These are phyloP conservation scores for Capitulum mitella DNA, from an alignment of 2,888 invertebrate genomes.

Conservation along the genomic window DNA sequence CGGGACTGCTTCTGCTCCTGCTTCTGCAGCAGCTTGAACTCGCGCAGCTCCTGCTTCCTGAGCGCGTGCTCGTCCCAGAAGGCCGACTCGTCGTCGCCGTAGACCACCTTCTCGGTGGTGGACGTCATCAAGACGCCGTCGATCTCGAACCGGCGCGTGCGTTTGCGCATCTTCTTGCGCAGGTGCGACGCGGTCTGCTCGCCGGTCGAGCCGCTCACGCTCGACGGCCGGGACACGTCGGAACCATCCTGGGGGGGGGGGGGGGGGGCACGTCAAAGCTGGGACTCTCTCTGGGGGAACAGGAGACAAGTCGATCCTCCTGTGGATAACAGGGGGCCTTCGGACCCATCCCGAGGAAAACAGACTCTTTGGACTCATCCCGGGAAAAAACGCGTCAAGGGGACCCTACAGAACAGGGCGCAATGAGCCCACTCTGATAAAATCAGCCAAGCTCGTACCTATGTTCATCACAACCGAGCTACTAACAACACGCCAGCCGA, in stretches of 20 bases:
- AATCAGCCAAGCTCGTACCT: too few species aligned
- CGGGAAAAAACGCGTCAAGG: too few species aligned
- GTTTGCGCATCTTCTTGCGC: slow-evolving; percentile 87
- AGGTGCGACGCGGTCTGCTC: slow-evolving; percentile 63
- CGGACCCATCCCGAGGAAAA: too few species aligned
- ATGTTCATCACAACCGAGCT: too few species aligned
- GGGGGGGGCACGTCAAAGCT: too few species aligned
- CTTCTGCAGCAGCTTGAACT: slow-evolving; percentile 95
- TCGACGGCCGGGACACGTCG: neutral
- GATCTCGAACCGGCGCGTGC: slow-evolving; percentile 93
- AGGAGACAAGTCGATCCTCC: too few species aligned
- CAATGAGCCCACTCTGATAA: neutral
- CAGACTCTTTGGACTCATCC: too few species aligned
- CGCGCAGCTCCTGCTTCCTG: slow-evolving; percentile 88
- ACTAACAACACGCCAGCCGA: neutral
- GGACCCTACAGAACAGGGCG: too few species aligned
- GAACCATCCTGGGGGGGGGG: neutral
- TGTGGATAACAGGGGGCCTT: too few species aligned
- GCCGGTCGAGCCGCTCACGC: slow-evolving; percentile 27
- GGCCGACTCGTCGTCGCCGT: slow-evolving; percentile 42
- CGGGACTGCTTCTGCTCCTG: slow-evolving; percentile 98
- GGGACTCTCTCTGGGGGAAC: too few species aligned
- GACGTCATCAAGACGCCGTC: slow-evolving; percentile 96
- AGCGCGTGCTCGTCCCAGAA: slow-evolving; percentile 39
- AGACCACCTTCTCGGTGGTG: slow-evolving; percentile 71